Conservation (phyloP, 2,113 vertebrate genomes). For the Proterorhinus semilunaris region DNA sequence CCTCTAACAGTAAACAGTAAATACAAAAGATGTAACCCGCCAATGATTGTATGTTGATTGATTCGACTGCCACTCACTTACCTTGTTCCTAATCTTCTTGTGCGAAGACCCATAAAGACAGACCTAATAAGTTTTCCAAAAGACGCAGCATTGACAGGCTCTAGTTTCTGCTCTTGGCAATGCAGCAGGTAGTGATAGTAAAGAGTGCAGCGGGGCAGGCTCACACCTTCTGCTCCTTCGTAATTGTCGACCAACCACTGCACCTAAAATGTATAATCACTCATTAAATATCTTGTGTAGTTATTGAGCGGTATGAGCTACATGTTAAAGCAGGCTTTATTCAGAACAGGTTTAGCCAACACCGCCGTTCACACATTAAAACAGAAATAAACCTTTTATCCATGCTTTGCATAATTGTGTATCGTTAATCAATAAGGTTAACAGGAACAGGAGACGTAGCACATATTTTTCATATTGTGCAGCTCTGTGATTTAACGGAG, state of each 20-base stretch:
- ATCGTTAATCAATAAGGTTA: too few species aligned
- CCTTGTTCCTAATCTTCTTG: constrained; percentile 87
- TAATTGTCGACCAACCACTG: constrained; percentile 94
- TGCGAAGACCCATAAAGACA: constrained; percentile 88
- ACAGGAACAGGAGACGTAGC: too few species aligned
- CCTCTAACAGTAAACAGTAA: constrained; percentile 73
- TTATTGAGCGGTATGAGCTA: too few species aligned
- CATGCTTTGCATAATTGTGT: too few species aligned
- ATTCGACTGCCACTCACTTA: constrained; percentile 37
- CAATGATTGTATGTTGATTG: neutral
- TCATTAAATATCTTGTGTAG: too few species aligned
- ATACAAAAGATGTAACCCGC: neutral
- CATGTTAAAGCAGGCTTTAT: too few species aligned
- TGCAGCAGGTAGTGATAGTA: constrained; percentile 94
- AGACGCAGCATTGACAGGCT: constrained; percentile 89
- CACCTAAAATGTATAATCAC: constrained; percentile 67
- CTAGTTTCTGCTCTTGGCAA: constrained; percentile 92
- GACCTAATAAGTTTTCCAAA: constrained; percentile 94
- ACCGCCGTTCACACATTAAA: too few species aligned
- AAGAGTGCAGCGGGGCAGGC: constrained; percentile 88
- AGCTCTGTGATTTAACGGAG: neutral
- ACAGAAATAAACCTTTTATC: neutral
- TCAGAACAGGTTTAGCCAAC: too few species aligned
- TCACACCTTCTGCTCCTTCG: constrained; percentile 90
- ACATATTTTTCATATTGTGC: too few species aligned